Evolutionary conservation across 2,888 invertebrate species (phyloP).

Genomic region (Creontiades dilutus): DNA sequence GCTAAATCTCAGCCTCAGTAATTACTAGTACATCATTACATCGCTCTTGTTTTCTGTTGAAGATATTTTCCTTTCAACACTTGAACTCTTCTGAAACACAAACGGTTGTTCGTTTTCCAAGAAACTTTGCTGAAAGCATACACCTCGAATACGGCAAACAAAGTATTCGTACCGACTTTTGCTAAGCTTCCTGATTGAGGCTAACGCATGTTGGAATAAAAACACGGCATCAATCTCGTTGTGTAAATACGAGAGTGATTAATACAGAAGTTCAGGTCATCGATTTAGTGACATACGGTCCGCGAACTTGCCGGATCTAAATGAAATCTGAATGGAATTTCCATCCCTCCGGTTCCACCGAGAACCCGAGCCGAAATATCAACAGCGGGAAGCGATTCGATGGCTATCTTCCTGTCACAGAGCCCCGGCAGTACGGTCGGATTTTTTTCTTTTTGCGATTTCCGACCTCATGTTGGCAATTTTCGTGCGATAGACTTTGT

Average conservation of each 20-base stretch:
- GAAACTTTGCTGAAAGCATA: no score
- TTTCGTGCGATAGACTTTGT: background rate
- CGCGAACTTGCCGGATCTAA: background rate
- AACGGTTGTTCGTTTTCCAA: no score
- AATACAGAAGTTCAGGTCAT: background rate
- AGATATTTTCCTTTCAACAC: no score
- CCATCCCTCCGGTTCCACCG: background rate
- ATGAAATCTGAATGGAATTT: conserved; percentile 41
- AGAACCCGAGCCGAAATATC: background rate
- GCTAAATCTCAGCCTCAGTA: no score
- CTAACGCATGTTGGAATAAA: no score
- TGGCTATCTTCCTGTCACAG: background rate
- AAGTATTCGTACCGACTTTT: no score
- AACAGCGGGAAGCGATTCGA: background rate
- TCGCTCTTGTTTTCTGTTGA: no score
- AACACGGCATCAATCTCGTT: background rate
- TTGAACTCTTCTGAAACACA: no score
- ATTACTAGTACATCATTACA: no score
- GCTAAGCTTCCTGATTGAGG: no score
- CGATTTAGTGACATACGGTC: conserved; percentile 14
- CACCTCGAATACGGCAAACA: no score
- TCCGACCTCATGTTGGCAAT: background rate
- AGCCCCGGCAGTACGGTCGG: background rate
- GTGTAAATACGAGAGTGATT: conserved; percentile 1
- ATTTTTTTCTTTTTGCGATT: background rate